These are phyloP conservation scores for Kryptolebias ocellatus DNA, from an alignment of 2,797 vertebrate genomes.

Conservation along the genomic window DNA sequence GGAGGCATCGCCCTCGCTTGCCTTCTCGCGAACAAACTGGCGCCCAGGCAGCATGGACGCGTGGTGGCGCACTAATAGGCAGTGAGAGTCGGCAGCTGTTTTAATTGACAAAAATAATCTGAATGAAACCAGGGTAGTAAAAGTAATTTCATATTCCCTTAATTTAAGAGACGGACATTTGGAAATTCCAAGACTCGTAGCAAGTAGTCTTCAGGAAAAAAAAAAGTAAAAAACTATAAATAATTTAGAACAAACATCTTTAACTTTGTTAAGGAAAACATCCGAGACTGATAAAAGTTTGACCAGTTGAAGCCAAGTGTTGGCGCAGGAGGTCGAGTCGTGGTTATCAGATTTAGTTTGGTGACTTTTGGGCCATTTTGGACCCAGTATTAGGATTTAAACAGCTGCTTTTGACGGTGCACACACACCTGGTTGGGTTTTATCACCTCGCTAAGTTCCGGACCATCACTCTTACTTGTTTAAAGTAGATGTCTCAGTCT, in stretches of 20 bases:
- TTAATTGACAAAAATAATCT: constrained; percentile 6
- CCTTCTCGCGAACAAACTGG: constrained; percentile 82
- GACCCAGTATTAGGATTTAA: neutral
- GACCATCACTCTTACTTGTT: neutral
- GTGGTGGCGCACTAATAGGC: constrained; percentile 62
- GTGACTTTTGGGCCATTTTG: neutral
- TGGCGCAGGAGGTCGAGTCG: neutral
- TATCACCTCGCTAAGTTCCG: neutral
- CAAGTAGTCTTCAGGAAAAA: too few relatives aligned
- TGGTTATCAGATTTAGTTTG: neutral
- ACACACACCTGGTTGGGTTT: neutral
- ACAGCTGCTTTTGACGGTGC: neutral
- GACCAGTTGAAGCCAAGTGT: too few relatives aligned
- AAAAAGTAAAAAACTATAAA: neutral
- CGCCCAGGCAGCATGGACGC: constrained; percentile 67
- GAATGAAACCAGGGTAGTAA: constrained; percentile 1
- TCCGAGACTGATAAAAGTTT: neutral
- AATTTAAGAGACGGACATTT: neutral
- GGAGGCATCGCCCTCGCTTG: constrained; percentile 85
- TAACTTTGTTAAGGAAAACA: neutral
- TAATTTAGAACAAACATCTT: neutral
- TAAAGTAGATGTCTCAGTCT: neutral
- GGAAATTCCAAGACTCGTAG: too few relatives aligned
- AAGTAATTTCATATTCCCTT: neutral
- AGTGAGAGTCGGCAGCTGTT: neutral